phyloP scores from a whole-genome alignment of 2,113 vertebrate species.

The Callipepla squamata region DNA sequence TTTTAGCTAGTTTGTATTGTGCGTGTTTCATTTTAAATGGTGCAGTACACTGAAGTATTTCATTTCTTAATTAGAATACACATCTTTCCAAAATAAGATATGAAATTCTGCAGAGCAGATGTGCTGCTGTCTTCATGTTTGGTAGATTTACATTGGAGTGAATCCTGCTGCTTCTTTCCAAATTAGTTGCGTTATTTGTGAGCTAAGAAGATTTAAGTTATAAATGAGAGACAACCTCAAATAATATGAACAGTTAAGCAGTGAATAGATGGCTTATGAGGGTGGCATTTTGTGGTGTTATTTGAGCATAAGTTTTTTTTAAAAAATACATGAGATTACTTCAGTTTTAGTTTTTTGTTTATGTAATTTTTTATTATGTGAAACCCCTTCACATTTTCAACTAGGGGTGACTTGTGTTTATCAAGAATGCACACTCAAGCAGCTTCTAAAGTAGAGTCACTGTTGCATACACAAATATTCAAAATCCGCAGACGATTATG shows the following conservation, averaged over 20 bases:
- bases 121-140: not conserved
- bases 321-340: not conserved
- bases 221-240: not conserved
- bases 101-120: not conserved
- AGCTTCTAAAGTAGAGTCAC: not conserved
- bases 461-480: not conserved
- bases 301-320: not conserved
- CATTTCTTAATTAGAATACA: not conserved
- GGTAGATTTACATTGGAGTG: not conserved
- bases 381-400: not conserved
- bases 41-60: not conserved
- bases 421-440: not conserved
- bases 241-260: not conserved
- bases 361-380: not conserved
- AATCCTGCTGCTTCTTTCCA: not conserved
- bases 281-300: not conserved
- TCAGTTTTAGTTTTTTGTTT: not conserved
- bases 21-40: not conserved
- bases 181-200: not conserved
- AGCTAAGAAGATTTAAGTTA: not conserved
- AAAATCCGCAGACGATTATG: not conserved
- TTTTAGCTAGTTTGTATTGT: not conserved
- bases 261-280: not conserved
- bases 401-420: not conserved
- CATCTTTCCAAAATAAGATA: conserved; percentile 3